Conservation (phyloP, 2,888 invertebrate species). For the Dasysyrphus tricinctus region DNA sequence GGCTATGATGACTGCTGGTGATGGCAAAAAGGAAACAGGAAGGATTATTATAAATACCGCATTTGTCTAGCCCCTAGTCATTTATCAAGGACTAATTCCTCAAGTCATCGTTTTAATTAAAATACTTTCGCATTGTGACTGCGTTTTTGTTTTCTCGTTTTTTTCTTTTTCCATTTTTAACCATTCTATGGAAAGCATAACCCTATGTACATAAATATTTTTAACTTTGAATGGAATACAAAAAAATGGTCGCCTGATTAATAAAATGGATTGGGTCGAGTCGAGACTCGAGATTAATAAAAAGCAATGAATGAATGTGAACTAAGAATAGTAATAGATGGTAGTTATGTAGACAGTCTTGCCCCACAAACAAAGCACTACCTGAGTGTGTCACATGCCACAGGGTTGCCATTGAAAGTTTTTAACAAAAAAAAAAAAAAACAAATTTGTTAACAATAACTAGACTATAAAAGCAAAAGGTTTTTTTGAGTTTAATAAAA, state of each 20-base stretch:
- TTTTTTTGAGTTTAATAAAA: too few relatives aligned
- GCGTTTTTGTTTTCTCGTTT: neutral
- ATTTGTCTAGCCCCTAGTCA: constrained; percentile 63
- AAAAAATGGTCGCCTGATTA: constrained; percentile 28
- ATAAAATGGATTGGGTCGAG: constrained; percentile 12
- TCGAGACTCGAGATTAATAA: constrained; percentile 32
- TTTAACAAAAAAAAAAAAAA: neutral
- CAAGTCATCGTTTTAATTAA: constrained; percentile 68
- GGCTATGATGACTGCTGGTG: neutral
- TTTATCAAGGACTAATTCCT: constrained; percentile 73
- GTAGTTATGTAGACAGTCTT: constrained; percentile 23
- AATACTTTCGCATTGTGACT: constrained; percentile 69
- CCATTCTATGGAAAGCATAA: neutral
- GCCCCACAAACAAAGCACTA: neutral
- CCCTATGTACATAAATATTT: constrained; percentile 7
- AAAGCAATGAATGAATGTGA: neutral
- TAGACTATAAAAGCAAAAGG: too few relatives aligned
- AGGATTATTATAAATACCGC: constrained; percentile 70
- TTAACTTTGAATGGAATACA: constrained; percentile 28
- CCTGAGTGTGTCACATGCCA: neutral
- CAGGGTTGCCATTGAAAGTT: neutral
- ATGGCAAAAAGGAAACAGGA: constrained; percentile 37
- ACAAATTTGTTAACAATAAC: neutral
- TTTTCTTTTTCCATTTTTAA: neutral
- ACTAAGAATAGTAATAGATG: neutral